phyloP scores from a whole-genome alignment of 2,888 invertebrate genomes.

The Thera britannica region DNA sequence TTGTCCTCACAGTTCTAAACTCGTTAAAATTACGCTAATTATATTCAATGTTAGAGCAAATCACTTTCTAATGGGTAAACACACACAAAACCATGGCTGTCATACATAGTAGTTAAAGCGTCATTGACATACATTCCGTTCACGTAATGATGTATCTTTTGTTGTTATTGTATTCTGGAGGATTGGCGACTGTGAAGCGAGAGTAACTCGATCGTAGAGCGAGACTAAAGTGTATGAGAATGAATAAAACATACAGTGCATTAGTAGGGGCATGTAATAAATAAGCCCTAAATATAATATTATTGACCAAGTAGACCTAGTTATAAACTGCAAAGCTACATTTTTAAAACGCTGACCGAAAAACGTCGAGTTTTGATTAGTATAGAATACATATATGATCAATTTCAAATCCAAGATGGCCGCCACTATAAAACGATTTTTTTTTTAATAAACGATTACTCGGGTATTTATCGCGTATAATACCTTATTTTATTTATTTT shows the following conservation, averaged over 20 bases:
- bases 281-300: no score
- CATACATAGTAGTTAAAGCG: conserved; percentile 37
- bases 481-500: no score
- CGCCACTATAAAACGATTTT: no score
- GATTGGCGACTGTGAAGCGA: conserved; percentile 14
- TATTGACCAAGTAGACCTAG: no score
- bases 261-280: no score
- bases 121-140: conserved; percentile 69
- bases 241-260: neutral
- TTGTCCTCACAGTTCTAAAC: neutral
- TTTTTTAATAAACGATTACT: no score
- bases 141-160: conserved; percentile 52
- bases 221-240: neutral
- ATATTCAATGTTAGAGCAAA: conserved; percentile 39
- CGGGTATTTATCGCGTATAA: no score
- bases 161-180: conserved; percentile 32
- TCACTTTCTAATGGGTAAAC: conserved; percentile 48
- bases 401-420: no score
- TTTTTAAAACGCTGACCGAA: no score
- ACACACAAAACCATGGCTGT: conserved; percentile 35
- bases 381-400: no score
- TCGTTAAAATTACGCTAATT: conserved; percentile 41
- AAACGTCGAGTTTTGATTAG: no score
- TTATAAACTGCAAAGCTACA: no score
- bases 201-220: conserved; percentile 5